Conservation (phyloP, 2,888 invertebrate genomes). For the Portevinia maculata region DNA sequence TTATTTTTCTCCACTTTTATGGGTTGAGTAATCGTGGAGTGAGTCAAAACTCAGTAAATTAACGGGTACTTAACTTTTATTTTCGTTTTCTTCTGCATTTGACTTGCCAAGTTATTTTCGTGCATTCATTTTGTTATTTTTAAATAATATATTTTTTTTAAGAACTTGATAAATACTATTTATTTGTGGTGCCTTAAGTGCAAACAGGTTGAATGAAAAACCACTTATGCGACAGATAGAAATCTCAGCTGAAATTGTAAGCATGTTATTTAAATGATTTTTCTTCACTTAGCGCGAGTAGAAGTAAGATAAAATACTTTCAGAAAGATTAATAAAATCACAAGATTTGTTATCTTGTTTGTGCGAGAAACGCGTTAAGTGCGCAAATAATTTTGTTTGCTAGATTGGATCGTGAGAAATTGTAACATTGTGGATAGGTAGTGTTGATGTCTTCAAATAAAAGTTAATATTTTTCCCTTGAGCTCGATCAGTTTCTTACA, state of each 20-base stretch:
- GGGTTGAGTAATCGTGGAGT: conserved; percentile 22
- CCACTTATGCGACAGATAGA: neutral
- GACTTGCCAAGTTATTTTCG: neutral
- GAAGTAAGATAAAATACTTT: conserved; percentile 6
- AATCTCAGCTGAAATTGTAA: neutral
- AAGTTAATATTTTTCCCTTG: no score
- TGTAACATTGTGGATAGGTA: neutral
- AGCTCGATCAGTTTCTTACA: no score
- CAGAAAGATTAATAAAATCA: neutral
- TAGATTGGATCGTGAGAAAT: neutral
- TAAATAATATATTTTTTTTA: neutral
- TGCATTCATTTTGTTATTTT: conserved; percentile 12
- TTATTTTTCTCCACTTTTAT: conserved; percentile 28
- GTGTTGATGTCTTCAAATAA: no score
- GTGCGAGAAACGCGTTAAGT: neutral
- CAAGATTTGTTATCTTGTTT: conserved; percentile 11
- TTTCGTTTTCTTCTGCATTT: neutral
- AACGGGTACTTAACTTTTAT: conserved; percentile 37
- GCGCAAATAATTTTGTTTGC: neutral
- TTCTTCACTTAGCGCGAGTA: neutral
- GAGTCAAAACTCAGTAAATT: conserved; percentile 59
- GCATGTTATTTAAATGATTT: conserved; percentile 4
- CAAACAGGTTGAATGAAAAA: no score
- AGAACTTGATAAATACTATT: neutral
- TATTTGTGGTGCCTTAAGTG: no score